Conservation (phyloP, 2,888 invertebrate species). For the Stenolophus ochropezus region DNA sequence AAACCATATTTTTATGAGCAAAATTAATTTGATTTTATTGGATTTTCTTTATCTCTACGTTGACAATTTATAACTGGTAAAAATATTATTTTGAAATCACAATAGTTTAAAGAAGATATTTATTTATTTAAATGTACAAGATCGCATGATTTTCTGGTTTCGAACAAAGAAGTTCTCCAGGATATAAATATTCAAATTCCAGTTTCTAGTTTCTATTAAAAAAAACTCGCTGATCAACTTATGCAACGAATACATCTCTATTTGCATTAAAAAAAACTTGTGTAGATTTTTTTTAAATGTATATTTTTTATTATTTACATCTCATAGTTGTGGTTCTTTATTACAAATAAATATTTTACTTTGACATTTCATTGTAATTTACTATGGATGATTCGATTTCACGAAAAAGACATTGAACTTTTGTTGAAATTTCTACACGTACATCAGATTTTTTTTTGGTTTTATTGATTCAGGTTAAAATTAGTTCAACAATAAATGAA, state of each 20-base stretch:
- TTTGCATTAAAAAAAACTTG: constrained; percentile 3
- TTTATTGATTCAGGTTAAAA: no score
- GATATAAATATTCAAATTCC: neutral
- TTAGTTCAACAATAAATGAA: neutral
- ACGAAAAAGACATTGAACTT: constrained; percentile 12
- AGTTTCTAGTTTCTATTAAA: constrained; percentile 16
- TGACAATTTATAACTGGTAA: no score
- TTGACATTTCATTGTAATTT: neutral
- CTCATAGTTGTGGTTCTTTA: neutral
- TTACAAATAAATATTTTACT: neutral
- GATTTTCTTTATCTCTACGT: no score
- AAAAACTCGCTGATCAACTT: neutral
- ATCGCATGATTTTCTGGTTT: neutral
- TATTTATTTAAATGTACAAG: neutral
- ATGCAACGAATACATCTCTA: neutral
- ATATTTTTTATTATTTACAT: neutral
- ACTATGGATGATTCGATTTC: neutral
- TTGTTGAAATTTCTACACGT: neutral
- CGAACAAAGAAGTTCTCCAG: constrained; percentile 1
- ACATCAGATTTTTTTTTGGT: no score
- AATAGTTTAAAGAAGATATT: no score
- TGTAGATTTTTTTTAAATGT: neutral
- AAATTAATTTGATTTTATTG: no score
- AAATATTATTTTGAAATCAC: no score
- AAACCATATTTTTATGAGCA: no score